A percentile compares a stretch with the other conserved stretches of the same genome.
phyloP scores from a whole-genome alignment of 1,140 invertebrate genomes.

The Monomorium pharaonis region DNA sequence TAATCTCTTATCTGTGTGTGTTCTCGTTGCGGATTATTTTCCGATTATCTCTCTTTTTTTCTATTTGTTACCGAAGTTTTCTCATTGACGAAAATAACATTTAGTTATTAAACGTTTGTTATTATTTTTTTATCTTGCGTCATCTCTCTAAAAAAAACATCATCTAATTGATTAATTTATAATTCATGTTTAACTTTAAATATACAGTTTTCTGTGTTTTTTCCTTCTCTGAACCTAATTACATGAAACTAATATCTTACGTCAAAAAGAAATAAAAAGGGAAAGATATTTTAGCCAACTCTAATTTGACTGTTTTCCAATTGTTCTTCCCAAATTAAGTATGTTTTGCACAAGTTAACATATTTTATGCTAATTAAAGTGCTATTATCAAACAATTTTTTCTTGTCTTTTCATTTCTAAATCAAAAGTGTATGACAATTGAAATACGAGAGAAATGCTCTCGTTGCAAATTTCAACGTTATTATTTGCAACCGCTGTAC shows the following conservation, averaged over 20 bases:
- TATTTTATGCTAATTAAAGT: background rate
- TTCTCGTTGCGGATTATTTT: conserved; percentile 14
- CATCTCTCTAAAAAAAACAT: background rate
- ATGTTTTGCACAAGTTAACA: background rate
- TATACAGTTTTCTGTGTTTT: background rate
- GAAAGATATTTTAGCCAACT: background rate
- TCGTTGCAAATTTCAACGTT: background rate
- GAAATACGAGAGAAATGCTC: background rate
- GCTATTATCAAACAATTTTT: background rate
- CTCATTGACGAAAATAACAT: background rate
- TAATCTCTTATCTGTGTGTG: conserved; percentile 33
- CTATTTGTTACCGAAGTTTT: background rate
- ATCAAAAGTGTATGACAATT: background rate
- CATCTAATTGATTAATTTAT: background rate
- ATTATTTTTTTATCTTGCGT: too few species aligned
- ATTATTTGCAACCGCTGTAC: background rate
- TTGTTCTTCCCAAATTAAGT: background rate
- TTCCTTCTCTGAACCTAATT: background rate
- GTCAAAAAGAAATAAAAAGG: background rate
- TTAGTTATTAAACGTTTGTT: background rate
- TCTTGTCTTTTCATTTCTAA: background rate
- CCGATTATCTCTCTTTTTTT: background rate
- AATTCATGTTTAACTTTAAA: background rate
- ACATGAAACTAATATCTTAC: background rate
- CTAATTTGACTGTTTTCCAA: background rate